Evolutionary conservation across 2,888 invertebrate species (phyloP), one percentile per base, ranked within the genome.

Genomic region (Fragum fragum): DNA sequence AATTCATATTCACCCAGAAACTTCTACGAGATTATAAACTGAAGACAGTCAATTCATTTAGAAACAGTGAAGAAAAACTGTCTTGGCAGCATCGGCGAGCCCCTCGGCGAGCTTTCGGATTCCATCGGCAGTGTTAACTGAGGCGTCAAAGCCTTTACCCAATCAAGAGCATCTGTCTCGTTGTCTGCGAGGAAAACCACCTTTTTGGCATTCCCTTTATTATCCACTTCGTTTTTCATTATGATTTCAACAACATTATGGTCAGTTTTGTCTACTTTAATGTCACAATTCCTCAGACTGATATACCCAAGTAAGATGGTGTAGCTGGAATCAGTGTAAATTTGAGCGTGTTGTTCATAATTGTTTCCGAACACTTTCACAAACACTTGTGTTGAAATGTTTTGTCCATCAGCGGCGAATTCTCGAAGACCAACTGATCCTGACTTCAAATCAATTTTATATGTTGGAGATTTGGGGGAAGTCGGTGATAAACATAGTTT

Each of bases 341-440:
- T 70, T 47, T 70, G 70, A 18, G 70, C 70, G 21, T 70, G 70
- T 26, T 70, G 70, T 29, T 70, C 70, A 47, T 70, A 70, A 21
- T n/a, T 53, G 53, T 70, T 70, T 21, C 70, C 70, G n/a, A 70
- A 32, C 29, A 70, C 70, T 18, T 26, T 28, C 2, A 70, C 53
- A n/a, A 53, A 53, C 14, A 70, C 70, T 42, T 42, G 28, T 6
- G 42, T n/a, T 14, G 39, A 36, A 14, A 42, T n/a, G 21, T 66
- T 36, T 7, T 42, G 21, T 23, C 66, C 66, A 11, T 39, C 42
- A 9, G 2, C 42, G 66, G 23, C 66, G 42, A 42, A 21, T 66
- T 66, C 66, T 18, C 16, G 36, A 1, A 66, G 29, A 23, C 32
- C 21, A 23, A 66, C 1, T 21, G 42, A 66, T 9, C 66, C 66